Base-by-base conservation (phyloP, 2,797 vertebrate species). In the Cuculus canorus region DNA sequence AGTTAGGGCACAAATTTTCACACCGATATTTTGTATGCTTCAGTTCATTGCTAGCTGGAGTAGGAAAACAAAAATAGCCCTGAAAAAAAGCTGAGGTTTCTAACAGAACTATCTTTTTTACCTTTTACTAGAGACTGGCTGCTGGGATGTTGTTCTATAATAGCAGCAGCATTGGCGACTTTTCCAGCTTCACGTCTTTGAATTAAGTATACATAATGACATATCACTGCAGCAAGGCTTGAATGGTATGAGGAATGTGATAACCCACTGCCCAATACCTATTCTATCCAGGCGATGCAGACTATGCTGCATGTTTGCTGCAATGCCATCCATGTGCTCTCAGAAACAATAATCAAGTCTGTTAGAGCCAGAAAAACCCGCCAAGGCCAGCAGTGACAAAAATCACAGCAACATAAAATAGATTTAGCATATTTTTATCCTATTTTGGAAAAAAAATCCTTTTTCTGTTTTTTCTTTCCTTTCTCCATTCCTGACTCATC, bases 181-280 rank as follows among this genome's bases (percentile, higher is more conserved):
- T 81, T 61, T 80, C n/a, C 24, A 35, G 45, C 45, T 61, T 37
- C 48, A 32, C 6, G 0, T 78, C 37, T 83, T 70, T 84, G 70
- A 41, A 50, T 83, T 71, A 77, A 88, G 91, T 52, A 72, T 59
- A 63, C 35, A 56, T n/a, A 64, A 88, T 83, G 89, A 95, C 65
- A 27, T 47, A 77, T 63, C 80, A 37, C 73, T 82, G 77, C 83
- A 76, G 43, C 84, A 88, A 37, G 18, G 41, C 60, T n/a, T 48
- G 86, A 86, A 17, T 39, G 78, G 78, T 77, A 77, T 3, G 5
- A 81, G 50, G 60, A 80, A 54, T 30, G n/a, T 1, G 28, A 88
- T 80, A 86, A 71, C 65, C 59, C 73, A 7, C 54, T 72, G 66
- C 63, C 63, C 87, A 73, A 18, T 17, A 82, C 41, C 45, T 71